These are phyloP conservation scores for Drymodes brunneopygia DNA, from an alignment of 2,113 vertebrate genomes.

Conservation along the genomic window DNA sequence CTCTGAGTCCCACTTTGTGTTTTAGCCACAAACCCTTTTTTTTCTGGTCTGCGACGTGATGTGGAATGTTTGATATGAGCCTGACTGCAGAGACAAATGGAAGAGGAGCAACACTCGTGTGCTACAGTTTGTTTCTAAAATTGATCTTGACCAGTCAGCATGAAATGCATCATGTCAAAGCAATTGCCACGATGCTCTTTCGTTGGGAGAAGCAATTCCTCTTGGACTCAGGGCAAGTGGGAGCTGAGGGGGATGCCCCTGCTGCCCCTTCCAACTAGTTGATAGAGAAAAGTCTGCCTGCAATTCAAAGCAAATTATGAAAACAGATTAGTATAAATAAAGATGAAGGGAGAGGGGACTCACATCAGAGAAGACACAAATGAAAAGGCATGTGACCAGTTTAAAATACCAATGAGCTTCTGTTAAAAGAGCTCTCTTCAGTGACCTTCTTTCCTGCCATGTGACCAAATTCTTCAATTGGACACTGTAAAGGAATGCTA, in stretches of 20 bases:
- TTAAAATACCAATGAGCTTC: conserved; percentile 37
- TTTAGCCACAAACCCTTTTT: neutral
- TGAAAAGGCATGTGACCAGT: conserved; percentile 36
- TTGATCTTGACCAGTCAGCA: neutral
- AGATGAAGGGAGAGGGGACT: neutral
- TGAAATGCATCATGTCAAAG: neutral
- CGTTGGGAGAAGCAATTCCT: neutral
- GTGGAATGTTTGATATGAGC: neutral
- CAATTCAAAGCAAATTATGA: neutral
- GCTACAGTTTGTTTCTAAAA: conserved; percentile 5
- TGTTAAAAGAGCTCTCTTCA: conserved; percentile 20
- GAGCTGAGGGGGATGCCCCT: neutral
- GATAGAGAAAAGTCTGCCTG: neutral
- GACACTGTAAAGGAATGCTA: neutral
- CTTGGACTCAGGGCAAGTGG: neutral
- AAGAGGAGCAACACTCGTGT: neutral
- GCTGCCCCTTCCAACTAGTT: neutral
- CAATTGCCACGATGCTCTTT: neutral
- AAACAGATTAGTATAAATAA: neutral
- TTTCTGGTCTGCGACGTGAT: rapidly evolving
- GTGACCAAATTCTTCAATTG: conserved; percentile 41
- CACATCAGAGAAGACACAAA: neutral
- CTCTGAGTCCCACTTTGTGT: neutral
- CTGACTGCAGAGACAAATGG: neutral
- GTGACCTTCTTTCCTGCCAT: conserved; percentile 28